Evolutionary conservation across 1,140 invertebrate genomes (phyloP), one percentile per base, ranked within the genome.

Genomic region (Caenorhabditis briggsae): DNA sequence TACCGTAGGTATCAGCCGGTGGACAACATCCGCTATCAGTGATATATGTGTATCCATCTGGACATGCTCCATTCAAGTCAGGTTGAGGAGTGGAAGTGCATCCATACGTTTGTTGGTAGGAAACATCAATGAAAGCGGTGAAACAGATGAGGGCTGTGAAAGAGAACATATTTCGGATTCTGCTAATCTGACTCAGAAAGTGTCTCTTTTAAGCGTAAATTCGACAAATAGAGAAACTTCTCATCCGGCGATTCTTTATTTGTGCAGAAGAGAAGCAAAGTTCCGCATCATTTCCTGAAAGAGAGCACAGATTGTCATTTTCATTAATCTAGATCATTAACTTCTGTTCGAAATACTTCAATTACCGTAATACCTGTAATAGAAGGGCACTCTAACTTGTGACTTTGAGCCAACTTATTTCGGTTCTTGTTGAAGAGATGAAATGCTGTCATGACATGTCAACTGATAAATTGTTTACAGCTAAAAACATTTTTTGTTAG

Each of bases 211-310:
- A 48, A 70, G n/a, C 41, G 64, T 48, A 14, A 46, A 18, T 46
- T 20, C 9, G 64, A 46, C 64, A 70, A 70, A 70, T 20, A 70
- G 3, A 46, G 41, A 43, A 46, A 46, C 41, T 70, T 70, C 23
- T 25, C 59, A 61, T 70, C 64, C 41, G 64, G 64, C 16, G 11
- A 2, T 61, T 58, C 46, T 70, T 70, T 70, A 70, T 70, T 70
- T 70, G 64, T 46, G 64, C 64, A 70, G 41, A 48, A 70, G 43
- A n/a, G 64, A 48, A 70, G 23, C 64, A 70, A 70, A 70, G 64
- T 70, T 70, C 64, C n/a, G 43, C 41, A 70, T 48, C 64, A 70
- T 18, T 70, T 70, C 12, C 46, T 5, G 18, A 46, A 53, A 70
- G n/a, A 20, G 43, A 46, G 46, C 64, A 48, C 16, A n/a, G 43